A percentile compares a stretch with the other conserved stretches of the same genome.
Conservation (phyloP, 2,113 vertebrate genomes). For the Mobula birostris region DNA sequence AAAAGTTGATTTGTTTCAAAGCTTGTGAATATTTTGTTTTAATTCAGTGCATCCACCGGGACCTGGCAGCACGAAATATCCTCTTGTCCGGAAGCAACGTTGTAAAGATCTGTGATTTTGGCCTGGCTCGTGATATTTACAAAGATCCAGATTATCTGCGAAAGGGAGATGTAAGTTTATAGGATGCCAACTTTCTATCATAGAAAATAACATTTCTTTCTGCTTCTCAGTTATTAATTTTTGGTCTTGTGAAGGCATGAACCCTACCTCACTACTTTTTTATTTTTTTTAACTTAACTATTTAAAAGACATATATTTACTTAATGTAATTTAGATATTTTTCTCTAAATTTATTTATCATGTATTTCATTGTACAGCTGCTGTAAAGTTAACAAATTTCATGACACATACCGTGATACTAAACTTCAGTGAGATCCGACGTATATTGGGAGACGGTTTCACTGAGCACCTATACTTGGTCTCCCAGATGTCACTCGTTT, state of each 20-base stretch:
- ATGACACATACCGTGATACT: no score
- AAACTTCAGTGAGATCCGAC: no score
- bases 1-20: neutral
- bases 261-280: no score
- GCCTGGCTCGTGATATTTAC: slow-evolving; percentile 83
- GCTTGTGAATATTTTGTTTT: neutral
- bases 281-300: no score
- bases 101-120: slow-evolving; percentile 92
- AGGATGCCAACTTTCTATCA: neutral
- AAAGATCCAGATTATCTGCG: slow-evolving; percentile 90
- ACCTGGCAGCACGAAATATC: slow-evolving; percentile 85
- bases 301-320: no score
- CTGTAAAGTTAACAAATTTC: no score
- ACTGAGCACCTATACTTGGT: no score
- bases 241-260: neutral
- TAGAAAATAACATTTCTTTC: neutral
- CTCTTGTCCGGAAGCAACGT: slow-evolving; percentile 88
- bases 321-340: no score
- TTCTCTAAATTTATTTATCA: no score
- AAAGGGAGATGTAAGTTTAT: slow-evolving; percentile 81
- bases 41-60: slow-evolving; percentile 81
- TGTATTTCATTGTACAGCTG: no score
- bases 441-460: no score
- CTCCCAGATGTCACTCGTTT: no score
- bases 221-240: neutral